These are phyloP conservation scores for Scortum barcoo DNA, from an alignment of 2,113 vertebrate genomes.

Conservation along the genomic window DNA sequence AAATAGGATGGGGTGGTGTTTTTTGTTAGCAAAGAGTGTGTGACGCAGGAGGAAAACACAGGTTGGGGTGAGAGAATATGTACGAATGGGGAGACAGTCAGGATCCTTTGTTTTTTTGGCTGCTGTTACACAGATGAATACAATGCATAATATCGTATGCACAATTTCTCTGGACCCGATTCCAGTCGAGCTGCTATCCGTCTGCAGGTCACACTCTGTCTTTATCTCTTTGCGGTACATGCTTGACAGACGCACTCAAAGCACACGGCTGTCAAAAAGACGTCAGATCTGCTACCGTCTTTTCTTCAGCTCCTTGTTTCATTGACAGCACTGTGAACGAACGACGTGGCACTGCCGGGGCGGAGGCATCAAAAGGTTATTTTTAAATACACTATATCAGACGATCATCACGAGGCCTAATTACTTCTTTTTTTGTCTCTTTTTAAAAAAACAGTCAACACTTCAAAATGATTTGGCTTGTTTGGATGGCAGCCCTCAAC, in stretches of 20 bases:
- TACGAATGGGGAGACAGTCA: constrained; percentile 17
- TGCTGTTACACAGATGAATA: constrained; percentile 14
- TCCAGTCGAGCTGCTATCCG: neutral
- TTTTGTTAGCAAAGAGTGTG: neutral
- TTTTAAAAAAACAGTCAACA: constrained; percentile 10
- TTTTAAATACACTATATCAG: constrained; percentile 39
- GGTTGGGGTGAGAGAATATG: constrained; percentile 18
- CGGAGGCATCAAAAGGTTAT: constrained; percentile 10
- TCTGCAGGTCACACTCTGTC: constrained; percentile 32
- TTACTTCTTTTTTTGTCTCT: neutral
- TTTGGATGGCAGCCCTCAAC: constrained; percentile 19
- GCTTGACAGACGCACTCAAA: constrained; percentile 43
- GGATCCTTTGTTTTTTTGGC: constrained; percentile 15
- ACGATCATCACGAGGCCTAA: constrained; percentile 21
- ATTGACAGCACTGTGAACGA: constrained; percentile 26
- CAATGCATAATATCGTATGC: neutral
- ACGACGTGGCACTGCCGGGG: neutral
- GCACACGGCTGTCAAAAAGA: constrained; percentile 46
- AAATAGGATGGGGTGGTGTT: constrained; percentile 11
- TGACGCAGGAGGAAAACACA: neutral
- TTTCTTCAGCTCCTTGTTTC: constrained; percentile 18
- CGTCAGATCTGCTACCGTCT: neutral
- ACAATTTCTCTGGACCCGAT: constrained; percentile 1
- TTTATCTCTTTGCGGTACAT: constrained; percentile 25
- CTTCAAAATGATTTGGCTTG: neutral